Percentiles rank a stretch among this genome's conserved stretches.
These are phyloP conservation scores for Biston betularia DNA, from an alignment of 2,888 invertebrate species.

Conservation along the genomic window DNA sequence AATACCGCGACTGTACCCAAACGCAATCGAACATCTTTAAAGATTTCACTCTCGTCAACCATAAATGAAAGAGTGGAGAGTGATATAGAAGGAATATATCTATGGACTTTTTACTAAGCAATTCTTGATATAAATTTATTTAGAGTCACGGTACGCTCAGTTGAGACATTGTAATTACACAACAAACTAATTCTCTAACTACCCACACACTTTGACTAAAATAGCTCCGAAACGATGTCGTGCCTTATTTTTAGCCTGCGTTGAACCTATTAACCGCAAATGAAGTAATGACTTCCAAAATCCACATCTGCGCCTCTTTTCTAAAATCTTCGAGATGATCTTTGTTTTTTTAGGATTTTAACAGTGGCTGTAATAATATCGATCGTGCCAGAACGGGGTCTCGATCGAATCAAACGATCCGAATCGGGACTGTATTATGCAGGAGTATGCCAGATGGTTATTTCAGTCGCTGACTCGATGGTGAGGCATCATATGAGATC, in stretches of 20 bases:
- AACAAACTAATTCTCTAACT: slow-evolving; percentile 3
- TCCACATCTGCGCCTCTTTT: slow-evolving; percentile 42
- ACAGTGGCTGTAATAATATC: not conserved
- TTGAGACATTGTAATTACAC: not conserved
- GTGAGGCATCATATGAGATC: slow-evolving; percentile 76
- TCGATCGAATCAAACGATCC: slow-evolving; percentile 55
- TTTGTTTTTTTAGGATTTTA: not conserved
- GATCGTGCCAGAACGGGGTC: not conserved
- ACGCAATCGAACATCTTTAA: no score
- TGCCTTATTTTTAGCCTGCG: slow-evolving; percentile 28
- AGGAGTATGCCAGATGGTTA: slow-evolving; percentile 66
- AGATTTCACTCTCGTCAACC: no score
- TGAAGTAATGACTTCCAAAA: slow-evolving; percentile 56
- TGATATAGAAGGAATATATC: no score
- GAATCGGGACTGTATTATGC: slow-evolving; percentile 57
- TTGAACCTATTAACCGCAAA: slow-evolving; percentile 46
- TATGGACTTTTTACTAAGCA: no score
- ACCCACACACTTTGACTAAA: slow-evolving; percentile 16
- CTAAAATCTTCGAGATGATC: not conserved
- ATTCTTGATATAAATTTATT: not conserved
- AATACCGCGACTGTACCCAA: no score
- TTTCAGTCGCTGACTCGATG: slow-evolving; percentile 76
- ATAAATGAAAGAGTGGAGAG: no score
- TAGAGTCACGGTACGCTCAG: not conserved
- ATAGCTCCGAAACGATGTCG: slow-evolving; percentile 8